These are phyloP conservation scores for Polydrusus cervinus DNA, from an alignment of 2,888 invertebrate species.

Conservation along the genomic window DNA sequence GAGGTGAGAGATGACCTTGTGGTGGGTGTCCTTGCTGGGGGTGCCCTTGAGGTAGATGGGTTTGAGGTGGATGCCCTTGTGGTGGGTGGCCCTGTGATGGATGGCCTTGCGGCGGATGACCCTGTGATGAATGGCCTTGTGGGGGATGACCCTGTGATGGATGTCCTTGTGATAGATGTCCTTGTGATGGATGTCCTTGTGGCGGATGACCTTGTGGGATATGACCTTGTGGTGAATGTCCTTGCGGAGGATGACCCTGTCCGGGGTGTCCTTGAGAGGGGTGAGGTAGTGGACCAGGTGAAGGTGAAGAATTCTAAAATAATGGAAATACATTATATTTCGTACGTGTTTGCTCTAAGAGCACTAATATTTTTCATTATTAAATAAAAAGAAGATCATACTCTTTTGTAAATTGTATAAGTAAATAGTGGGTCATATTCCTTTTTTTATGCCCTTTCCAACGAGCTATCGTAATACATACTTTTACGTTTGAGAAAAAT, in stretches of 20 bases:
- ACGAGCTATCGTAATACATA: too few relatives aligned
- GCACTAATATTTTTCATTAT: too few relatives aligned
- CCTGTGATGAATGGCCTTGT: conserved; percentile 35
- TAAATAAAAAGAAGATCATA: too few relatives aligned
- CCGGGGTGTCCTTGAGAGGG: conserved; percentile 33
- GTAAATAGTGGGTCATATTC: too few relatives aligned
- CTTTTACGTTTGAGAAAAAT: too few relatives aligned
- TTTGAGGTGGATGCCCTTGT: conserved; percentile 13
- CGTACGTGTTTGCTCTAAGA: too few relatives aligned
- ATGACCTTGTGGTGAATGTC: conserved; percentile 23
- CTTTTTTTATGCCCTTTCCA: too few relatives aligned
- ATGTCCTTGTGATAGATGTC: conserved; percentile 17
- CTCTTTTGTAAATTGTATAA: too few relatives aligned
- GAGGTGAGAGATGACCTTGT: conserved; percentile 27
- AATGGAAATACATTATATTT: background rate
- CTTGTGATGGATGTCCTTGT: conserved; percentile 30
- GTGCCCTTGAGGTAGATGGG: conserved; percentile 8
- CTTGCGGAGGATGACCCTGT: conserved; percentile 22
- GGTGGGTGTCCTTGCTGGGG: background rate
- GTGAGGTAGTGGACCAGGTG: conserved; percentile 49
- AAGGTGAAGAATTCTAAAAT: conserved; percentile 52
- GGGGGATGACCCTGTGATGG: conserved; percentile 15
- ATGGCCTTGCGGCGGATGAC: conserved; percentile 27
- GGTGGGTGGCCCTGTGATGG: conserved; percentile 29
- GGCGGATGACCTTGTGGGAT: conserved; percentile 3